Evolutionary conservation across 2,113 vertebrate genomes (phyloP).

Genomic region (Delphinus delphis): DNA sequence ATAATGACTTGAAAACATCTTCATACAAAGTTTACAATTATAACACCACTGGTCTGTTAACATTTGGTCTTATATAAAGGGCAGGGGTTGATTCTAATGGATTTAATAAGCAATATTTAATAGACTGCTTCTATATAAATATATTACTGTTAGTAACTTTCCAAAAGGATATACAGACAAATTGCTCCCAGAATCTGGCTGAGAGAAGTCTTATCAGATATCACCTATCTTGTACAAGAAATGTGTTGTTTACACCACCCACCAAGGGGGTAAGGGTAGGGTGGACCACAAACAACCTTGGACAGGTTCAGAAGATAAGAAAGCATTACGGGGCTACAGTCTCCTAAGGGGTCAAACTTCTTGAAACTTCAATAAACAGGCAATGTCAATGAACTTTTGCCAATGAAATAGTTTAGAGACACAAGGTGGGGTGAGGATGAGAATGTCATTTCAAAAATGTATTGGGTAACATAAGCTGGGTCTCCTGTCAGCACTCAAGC

Average conservation of each 20-base stretch:
- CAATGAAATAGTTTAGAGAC: not conserved
- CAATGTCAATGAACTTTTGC: not conserved
- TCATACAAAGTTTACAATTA: conserved; percentile 18
- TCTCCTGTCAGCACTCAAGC: not conserved
- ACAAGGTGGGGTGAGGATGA: not conserved
- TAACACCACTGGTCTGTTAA: not conserved
- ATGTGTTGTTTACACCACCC: not conserved
- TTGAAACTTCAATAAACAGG: conserved; percentile 19
- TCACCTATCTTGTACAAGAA: conserved; percentile 23
- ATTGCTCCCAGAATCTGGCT: conserved; percentile 6
- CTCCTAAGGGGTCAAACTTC: not conserved
- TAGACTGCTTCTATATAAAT: not conserved
- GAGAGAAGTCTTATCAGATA: not conserved
- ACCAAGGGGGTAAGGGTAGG: not conserved
- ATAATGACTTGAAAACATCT: not conserved
- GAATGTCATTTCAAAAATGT: conserved; percentile 10
- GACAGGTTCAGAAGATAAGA: not conserved
- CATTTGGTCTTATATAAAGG: not conserved
- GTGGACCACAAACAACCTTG: not conserved
- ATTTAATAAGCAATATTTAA: conserved; percentile 34
- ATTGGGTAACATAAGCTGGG: not conserved
- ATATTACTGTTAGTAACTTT: conserved; percentile 15
- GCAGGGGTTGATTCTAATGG: not conserved
- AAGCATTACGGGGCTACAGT: not conserved
- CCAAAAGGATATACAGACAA: conserved; percentile 28